These are phyloP conservation scores for Paracanthobrama guichenoti DNA, from an alignment of 2,113 vertebrate species.

Conservation along the genomic window DNA sequence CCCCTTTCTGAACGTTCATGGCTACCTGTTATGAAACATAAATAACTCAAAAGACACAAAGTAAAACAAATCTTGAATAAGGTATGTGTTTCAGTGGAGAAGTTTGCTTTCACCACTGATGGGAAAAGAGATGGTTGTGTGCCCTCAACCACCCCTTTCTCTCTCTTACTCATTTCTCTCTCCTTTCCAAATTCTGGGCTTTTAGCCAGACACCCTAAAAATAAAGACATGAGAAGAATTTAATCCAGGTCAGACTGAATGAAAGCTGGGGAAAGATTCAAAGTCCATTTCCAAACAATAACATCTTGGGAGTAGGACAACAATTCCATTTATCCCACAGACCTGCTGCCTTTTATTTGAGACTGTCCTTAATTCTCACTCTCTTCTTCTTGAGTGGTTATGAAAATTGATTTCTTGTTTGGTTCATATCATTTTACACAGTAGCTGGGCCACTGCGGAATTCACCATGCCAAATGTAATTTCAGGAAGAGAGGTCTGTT, in stretches of 20 bases:
- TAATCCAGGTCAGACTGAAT: conserved; percentile 58
- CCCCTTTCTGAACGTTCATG: conserved; percentile 55
- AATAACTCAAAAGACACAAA: conserved; percentile 54
- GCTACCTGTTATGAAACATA: conserved; percentile 68
- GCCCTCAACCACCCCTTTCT: conserved; percentile 38
- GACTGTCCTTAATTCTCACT: conserved; percentile 22
- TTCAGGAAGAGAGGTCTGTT: conserved; percentile 56
- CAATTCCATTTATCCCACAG: conserved; percentile 66
- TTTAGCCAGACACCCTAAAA: conserved; percentile 66
- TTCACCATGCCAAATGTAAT: conserved; percentile 66
- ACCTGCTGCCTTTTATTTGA: conserved; percentile 58
- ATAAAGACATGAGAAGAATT: conserved; percentile 69
- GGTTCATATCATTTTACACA: conserved; percentile 69
- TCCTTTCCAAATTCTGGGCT: conserved; percentile 54
- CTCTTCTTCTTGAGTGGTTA: conserved; percentile 43
- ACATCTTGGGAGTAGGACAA: conserved; percentile 60
- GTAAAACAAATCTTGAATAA: conserved; percentile 62
- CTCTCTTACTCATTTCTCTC: conserved; percentile 12
- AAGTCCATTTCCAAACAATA: conserved; percentile 52
- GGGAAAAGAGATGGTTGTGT: conserved; percentile 48
- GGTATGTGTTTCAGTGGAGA: conserved; percentile 59
- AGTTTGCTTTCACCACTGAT: conserved; percentile 60
- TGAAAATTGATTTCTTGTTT: conserved; percentile 69
- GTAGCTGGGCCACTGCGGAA: conserved; percentile 65
- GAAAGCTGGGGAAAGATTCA: conserved; percentile 63